Base-by-base conservation (phyloP, 2,113 vertebrate genomes). In the Dendropsophus ebraccatus region DNA sequence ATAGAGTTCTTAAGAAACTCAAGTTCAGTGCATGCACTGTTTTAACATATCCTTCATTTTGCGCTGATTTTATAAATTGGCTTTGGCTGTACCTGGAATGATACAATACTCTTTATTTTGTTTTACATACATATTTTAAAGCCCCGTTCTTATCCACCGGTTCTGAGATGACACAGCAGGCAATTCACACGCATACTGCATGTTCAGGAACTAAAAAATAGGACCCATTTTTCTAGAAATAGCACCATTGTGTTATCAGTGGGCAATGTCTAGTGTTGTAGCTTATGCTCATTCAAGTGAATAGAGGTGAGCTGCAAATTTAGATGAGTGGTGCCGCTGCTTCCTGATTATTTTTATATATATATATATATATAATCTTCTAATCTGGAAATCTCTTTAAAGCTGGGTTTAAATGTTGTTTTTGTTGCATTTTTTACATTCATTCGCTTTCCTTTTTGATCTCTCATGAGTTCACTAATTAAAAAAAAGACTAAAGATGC, bases 1-100 rank as follows among this genome's bases (percentile, higher is more conserved):
- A 37, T 58, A 83, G 25, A 78, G 21, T 76, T 76, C 54, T 49
- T 35, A 62, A 23, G n/a, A 32, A 65, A 76, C 52, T n/a, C 62
- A 62, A 49, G 72, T 78, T 83, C 73, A 79, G 83, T 85, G 83
- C 83, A 85, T 85, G 83, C 83, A 85, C 83, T 85, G 83, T 85
- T 85, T 85, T 85, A 78, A 58, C 62, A 80, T 86, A 80, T 78
- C 23, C 62, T 58, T 80, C 65, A 67, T 58, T 85, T 85, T 62
- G 41, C 41, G 37, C 78, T 65, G 78, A 28, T 81, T 81, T 80
- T 60, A 23, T n/a, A 80, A 41, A 35, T 19, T 58, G 60, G 54
- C 54, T 60, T 45, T 25, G 32, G 50, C 76, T 13, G 56, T 62
- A 80, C n/a, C 35, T 60, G 37, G 37, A 62, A 80, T 47, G 35